Percentiles rank a stretch among this genome's conserved stretches.
Conservation (phyloP, 2,888 invertebrate species). For the Liopterus haemorrhoidalis region DNA sequence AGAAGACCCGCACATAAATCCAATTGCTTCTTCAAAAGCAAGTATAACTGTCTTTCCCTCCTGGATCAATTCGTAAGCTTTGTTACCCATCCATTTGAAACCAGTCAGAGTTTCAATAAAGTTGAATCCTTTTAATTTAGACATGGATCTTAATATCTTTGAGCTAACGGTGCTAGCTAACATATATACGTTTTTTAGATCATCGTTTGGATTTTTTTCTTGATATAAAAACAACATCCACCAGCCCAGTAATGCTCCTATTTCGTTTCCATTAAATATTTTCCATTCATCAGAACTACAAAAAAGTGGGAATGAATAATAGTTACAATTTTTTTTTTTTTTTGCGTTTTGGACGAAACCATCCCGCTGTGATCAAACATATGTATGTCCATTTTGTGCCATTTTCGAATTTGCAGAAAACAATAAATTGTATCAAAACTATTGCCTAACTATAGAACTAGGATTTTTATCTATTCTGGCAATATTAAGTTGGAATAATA, state of each 20-base stretch:
- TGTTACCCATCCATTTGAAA: constrained; percentile 99
- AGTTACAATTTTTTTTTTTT: constrained; percentile 11
- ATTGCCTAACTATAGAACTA: no score
- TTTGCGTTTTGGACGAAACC: constrained; percentile 4
- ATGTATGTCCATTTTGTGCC: no score
- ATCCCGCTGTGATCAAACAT: no score
- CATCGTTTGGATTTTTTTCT: constrained; percentile 45
- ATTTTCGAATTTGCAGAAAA: no score
- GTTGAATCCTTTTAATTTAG: constrained; percentile 68
- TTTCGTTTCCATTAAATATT: constrained; percentile 91
- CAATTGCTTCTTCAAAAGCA: constrained; percentile 98
- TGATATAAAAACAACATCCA: constrained; percentile 70
- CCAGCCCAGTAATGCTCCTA: constrained; percentile 91
- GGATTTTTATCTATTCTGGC: no score
- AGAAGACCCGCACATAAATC: constrained; percentile 86
- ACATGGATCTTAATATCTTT: constrained; percentile 82
- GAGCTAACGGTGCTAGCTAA: constrained; percentile 94
- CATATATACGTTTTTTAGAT: constrained; percentile 66
- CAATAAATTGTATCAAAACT: no score
- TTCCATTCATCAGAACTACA: constrained; percentile 67
- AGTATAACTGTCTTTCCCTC: constrained; percentile 76
- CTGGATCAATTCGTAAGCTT: constrained; percentile 62
- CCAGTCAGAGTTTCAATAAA: constrained; percentile 90
- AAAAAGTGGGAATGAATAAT: constrained; percentile 13
- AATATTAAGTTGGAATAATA: no score